Percentiles rank a stretch among this genome's conserved stretches.
Evolutionary conservation across 2,888 invertebrate genomes (phyloP).

Genomic region (Amphiduros pacificus): DNA sequence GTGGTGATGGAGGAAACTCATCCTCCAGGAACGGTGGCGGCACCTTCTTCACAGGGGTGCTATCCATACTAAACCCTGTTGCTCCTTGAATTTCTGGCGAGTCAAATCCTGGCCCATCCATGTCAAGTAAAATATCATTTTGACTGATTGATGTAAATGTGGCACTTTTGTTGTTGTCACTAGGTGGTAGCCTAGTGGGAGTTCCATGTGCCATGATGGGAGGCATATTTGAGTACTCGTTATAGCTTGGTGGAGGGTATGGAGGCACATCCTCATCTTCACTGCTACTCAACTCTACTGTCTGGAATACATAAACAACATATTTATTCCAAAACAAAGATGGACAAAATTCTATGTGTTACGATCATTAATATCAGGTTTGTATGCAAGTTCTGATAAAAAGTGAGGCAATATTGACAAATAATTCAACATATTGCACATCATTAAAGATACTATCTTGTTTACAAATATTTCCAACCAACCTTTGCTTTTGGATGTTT

Average conservation of each 20-base stretch:
- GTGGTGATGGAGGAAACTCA: neutral
- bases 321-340: neutral
- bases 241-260: constrained; percentile 11
- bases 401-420: too few relatives aligned
- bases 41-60: constrained; percentile 5
- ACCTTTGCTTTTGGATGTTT: too few relatives aligned
- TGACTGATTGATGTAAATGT: neutral
- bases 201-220: neutral
- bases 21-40: constrained; percentile 7
- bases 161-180: constrained; percentile 3
- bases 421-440: too few relatives aligned
- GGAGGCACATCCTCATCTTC: constrained; percentile 11
- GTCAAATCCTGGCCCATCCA: neutral
- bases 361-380: neutral
- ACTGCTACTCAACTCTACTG: constrained; percentile 15
- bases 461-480: too few relatives aligned
- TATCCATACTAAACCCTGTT: neutral
- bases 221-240: constrained; percentile 3
- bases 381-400: too few relatives aligned
- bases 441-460: too few relatives aligned
- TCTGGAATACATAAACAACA: neutral
- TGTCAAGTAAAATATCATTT: neutral
- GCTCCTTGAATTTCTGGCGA: constrained; percentile 1
- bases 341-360: neutral
- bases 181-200: neutral